Base-by-base conservation (phyloP, 2,797 vertebrate genomes). In the Artibeus jamaicensis region DNA sequence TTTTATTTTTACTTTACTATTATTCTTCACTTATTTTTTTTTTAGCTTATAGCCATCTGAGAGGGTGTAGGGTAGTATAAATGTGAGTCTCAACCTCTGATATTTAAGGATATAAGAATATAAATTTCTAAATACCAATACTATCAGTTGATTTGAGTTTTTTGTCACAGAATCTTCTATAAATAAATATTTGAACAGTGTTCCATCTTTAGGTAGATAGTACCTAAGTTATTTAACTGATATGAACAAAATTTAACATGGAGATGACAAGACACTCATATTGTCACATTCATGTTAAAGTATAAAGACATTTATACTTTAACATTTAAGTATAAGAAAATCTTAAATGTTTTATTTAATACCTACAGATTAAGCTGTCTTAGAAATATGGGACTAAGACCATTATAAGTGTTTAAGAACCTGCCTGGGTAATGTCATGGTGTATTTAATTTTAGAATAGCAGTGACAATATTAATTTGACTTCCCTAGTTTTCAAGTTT, bases 401-500 rank as follows among this genome's bases (percentile, higher is more conserved):
- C 37, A 53, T 89, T 74, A 94, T 59, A 77, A 59, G 89, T 82
- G 74, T 46, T 92, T 93, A 82, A 78, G 59, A 93, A 90, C 90
- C 42, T 92, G 10, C 14, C 14, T 78, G 50, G 34, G 10, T 77
- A 89, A 62, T 57, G 5, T 59, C 53, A 59, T 53, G 22, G 18
- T 46, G 65, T n/a, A 83, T 44, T 91, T 92, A 39, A 86, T 90
- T 94, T 95, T 90, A 95, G 57, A 94, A 53, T 34, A 73, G 44
- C n/a, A 91, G 78, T 57, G 73, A 86, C 19, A 67, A 92, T 71
- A 90, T 81, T 57, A 90, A 79, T 91, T 87, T 87, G 14, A 81
- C 26, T 95, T 91, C 26, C 50, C 39, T 39, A 6, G 59, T 84
- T 90, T 94, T 86, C 39, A 89, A 86, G 34, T 85, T 85, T 95